A percentile compares a stretch with the other conserved stretches of the same genome.
Evolutionary conservation across 1,140 invertebrate species (phyloP).

Genomic region (Hyles vespertilio): DNA sequence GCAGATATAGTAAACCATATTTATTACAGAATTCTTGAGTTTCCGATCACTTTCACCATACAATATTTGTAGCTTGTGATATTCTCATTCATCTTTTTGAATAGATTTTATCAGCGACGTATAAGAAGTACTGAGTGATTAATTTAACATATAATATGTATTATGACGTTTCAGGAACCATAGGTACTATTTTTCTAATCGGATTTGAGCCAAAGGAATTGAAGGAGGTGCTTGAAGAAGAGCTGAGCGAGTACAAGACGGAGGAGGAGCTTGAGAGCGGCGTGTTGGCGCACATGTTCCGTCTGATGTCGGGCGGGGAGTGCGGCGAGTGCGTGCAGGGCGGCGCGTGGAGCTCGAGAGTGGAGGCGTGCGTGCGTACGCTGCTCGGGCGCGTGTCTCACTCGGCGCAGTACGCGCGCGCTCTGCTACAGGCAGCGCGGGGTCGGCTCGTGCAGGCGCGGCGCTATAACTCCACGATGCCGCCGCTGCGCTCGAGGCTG

Average conservation of each 20-base stretch:
- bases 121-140: too few species aligned
- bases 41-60: too few species aligned
- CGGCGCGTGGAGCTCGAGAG: conserved; percentile 36
- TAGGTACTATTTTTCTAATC: conserved; percentile 47
- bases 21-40: too few species aligned
- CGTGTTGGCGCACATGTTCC: conserved; percentile 35
- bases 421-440: conserved; percentile 34
- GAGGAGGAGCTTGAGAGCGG: conserved; percentile 35
- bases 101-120: too few species aligned
- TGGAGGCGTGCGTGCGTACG: conserved; percentile 28
- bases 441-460: conserved; percentile 25
- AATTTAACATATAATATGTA: too few species aligned
- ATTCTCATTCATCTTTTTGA: too few species aligned
- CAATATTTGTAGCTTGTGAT: too few species aligned
- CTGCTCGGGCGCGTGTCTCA: conserved; percentile 35
- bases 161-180: conserved; percentile 1
- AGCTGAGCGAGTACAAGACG: conserved; percentile 27
- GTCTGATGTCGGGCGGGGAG: conserved; percentile 25
- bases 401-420: conserved; percentile 45
- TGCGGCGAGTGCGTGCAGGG: conserved; percentile 9
- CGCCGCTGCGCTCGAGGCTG: conserved; percentile 31
- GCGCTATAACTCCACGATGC: conserved; percentile 15
- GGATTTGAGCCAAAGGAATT: conserved; percentile 40
- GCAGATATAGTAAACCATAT: too few species aligned
- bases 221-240: conserved; percentile 22